Percentiles rank a stretch among this genome's conserved stretches.
Evolutionary conservation across 2,888 invertebrate species (phyloP).

Genomic region (Helleia helle): DNA sequence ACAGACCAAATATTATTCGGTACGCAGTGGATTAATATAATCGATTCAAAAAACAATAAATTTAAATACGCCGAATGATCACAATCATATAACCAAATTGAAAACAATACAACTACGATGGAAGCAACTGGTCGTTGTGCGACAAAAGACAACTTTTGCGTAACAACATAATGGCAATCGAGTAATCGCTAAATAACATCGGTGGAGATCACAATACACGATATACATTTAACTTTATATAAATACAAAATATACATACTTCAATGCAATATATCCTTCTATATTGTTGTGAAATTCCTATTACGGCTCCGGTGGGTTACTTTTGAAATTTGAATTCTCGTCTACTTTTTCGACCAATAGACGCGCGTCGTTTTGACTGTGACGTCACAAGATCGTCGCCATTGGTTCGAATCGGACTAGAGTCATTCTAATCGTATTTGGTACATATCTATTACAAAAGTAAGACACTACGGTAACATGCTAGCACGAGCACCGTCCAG

Average conservation of each 20-base stretch:
- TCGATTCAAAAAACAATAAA: conserved; percentile 50
- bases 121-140: conserved; percentile 60
- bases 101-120: conserved; percentile 56
- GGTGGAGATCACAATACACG: conserved; percentile 74
- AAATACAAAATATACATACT: conserved; percentile 72
- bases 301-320: conserved; percentile 18
- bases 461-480: conserved; percentile 2
- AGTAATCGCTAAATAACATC: conserved; percentile 70
- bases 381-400: not conserved
- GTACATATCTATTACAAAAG: conserved; percentile 6
- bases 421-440: conserved; percentile 1
- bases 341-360: not conserved
- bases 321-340: conserved; percentile 8
- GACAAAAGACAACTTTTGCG: conserved; percentile 51
- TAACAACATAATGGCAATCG: conserved; percentile 69
- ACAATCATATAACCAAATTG: conserved; percentile 51
- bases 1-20: conserved; percentile 61
- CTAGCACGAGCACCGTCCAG: not conserved
- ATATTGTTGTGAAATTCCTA: conserved; percentile 65
- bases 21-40: conserved; percentile 55
- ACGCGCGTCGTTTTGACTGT: not conserved
- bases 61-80: conserved; percentile 44
- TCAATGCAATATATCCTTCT: conserved; percentile 65
- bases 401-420: not conserved
- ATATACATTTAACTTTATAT: conserved; percentile 57